These are phyloP conservation scores for Electrophaes corylata DNA, from an alignment of 2,888 invertebrate species.

Conservation along the genomic window DNA sequence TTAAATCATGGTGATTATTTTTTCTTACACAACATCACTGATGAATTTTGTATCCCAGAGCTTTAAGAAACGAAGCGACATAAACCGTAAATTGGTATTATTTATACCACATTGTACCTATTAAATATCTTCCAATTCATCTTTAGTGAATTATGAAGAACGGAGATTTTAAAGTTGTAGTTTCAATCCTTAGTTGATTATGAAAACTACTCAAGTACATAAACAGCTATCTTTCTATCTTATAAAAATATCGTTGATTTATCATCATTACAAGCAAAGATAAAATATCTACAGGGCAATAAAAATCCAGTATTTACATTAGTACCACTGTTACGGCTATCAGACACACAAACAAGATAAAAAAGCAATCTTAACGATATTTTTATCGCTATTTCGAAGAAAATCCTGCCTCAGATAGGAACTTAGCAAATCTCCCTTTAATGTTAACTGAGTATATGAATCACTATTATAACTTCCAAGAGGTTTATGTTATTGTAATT, in stretches of 20 bases:
- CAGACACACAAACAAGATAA: conserved; percentile 68
- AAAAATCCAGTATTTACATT: conserved; percentile 70
- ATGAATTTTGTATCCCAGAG: background rate
- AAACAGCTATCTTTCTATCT: background rate
- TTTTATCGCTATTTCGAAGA: conserved; percentile 68
- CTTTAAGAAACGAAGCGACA: background rate
- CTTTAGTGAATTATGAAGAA: too few relatives aligned
- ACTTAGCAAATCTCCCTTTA: conserved; percentile 33
- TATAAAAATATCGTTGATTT: conserved; percentile 49
- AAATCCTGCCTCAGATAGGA: conserved; percentile 46
- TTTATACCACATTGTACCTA: background rate
- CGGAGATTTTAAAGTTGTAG: too few relatives aligned
- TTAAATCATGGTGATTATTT: conserved; percentile 18
- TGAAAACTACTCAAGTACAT: background rate
- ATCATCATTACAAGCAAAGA: conserved; percentile 51
- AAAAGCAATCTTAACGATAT: conserved; percentile 72
- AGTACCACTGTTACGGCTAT: conserved; percentile 63
- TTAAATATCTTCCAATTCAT: too few relatives aligned
- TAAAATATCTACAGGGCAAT: conserved; percentile 58
- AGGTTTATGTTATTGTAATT: background rate
- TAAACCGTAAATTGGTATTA: background rate
- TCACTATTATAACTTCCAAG: background rate
- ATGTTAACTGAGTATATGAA: conserved; percentile 28
- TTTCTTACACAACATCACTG: background rate
- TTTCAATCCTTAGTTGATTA: background rate